phyloP scores from a whole-genome alignment of 2,113 vertebrate species.

The Ageneiosus marmoratus region DNA sequence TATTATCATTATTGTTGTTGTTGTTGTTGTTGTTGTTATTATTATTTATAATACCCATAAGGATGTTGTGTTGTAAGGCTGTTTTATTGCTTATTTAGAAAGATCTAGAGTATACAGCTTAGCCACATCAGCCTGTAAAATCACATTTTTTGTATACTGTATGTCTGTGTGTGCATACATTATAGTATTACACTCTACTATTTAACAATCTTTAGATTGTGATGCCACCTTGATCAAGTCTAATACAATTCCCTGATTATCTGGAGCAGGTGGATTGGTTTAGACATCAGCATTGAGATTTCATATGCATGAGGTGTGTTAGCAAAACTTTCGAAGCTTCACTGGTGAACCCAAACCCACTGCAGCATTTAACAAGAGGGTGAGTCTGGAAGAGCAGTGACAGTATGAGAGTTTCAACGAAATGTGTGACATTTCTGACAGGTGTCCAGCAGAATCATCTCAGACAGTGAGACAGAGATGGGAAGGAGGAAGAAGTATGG shows the following conservation, averaged over 20 bases:
- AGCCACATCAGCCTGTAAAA: too few relatives aligned
- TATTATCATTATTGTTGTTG: too few relatives aligned
- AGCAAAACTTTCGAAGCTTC: not conserved
- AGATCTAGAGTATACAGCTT: too few relatives aligned
- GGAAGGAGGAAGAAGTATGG: not conserved
- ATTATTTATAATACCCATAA: too few relatives aligned
- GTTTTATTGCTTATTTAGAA: too few relatives aligned
- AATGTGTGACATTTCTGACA: slow-evolving; percentile 35
- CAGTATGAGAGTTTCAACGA: not conserved
- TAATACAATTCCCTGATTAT: not conserved
- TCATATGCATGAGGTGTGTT: not conserved
- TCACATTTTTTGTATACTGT: too few relatives aligned
- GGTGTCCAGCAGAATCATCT: slow-evolving; percentile 45
- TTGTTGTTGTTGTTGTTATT: too few relatives aligned
- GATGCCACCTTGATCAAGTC: not conserved
- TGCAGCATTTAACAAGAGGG: slow-evolving; percentile 25
- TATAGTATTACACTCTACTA: too few relatives aligned
- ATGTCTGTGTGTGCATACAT: too few relatives aligned
- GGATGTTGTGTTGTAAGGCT: too few relatives aligned
- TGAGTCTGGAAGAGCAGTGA: not conserved
- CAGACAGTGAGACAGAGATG: slow-evolving; percentile 17
- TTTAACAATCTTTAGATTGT: not conserved
- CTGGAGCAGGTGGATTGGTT: not conserved
- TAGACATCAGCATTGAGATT: not conserved
- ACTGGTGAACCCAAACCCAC: not conserved